These are phyloP conservation scores for Leucozona laternaria DNA, from an alignment of 2,888 invertebrate genomes.

Conservation along the genomic window DNA sequence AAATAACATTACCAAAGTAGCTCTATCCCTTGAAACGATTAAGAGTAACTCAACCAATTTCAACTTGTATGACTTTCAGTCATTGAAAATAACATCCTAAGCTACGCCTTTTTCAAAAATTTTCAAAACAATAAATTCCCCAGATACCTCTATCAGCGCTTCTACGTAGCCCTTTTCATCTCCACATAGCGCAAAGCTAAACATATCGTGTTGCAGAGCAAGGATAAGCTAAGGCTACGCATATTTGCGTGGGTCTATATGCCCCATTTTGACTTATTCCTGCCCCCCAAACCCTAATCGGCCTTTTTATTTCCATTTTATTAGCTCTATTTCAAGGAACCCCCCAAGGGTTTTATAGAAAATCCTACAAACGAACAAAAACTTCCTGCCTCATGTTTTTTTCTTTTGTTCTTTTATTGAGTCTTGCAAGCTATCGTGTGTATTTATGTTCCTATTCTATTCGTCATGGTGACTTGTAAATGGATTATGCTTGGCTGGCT, in stretches of 20 bases:
- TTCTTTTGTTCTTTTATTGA: slow-evolving; percentile 1
- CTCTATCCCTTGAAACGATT: background rate
- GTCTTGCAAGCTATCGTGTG: slow-evolving; percentile 2
- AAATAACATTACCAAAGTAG: background rate
- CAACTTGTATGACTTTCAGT: background rate
- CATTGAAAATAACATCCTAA: background rate
- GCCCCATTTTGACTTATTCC: slow-evolving; percentile 9
- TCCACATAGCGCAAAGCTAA: background rate
- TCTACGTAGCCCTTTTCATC: too few species aligned
- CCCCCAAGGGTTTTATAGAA: slow-evolving; percentile 2
- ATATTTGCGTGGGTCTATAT: background rate
- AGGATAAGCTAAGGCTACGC: background rate
- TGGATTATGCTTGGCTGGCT: slow-evolving; percentile 72
- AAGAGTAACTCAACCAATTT: background rate
- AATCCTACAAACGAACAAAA: background rate
- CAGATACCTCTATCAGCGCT: background rate
- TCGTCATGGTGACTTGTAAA: slow-evolving; percentile 71
- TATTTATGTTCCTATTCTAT: slow-evolving; percentile 19
- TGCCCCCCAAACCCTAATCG: background rate
- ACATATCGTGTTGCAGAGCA: background rate
- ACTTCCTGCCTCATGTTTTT: background rate
- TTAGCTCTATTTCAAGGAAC: slow-evolving; percentile 21
- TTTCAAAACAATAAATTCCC: slow-evolving; percentile 10
- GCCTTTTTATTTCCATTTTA: slow-evolving; percentile 29
- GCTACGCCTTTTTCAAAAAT: background rate